Base-by-base conservation (phyloP, 2,113 vertebrate genomes). In the Corvus moneduloides region DNA sequence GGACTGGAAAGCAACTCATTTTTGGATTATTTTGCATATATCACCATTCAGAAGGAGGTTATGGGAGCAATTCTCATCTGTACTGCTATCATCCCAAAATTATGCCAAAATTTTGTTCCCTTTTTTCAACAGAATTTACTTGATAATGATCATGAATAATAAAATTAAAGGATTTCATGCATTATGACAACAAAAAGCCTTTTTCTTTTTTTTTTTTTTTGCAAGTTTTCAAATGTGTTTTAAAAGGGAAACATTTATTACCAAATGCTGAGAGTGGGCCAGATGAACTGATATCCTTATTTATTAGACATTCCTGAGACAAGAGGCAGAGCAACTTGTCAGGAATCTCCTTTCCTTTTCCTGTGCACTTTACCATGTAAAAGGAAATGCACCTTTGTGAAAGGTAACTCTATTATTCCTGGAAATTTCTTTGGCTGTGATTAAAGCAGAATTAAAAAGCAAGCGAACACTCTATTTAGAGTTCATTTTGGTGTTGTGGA, bases 11-110 rank as follows among this genome's bases (percentile, higher is more conserved):
- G 88, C 71, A 84, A 84, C 76, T 94, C 56, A 72, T 92, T 96
- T 96, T 96, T 96, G 93, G 90, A 91, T 92, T 95, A 74, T 87
- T 92, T 96, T 96, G 84, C 97, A 97, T 97, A 95, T 97, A 98
- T 97, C 95, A 97, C 94, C 56, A 7, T 95, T 97, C 79, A 93
- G 78, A 88, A 97, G 48, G 81, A 94, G 80, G 74, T 82, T 93
- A 91, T 66, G 74, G 75, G 86, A 80, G 67, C 91, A 93, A 30
- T 79, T 89, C 58, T 91, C 79, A 84, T 87, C 59, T 75, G 10
- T 71, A 95, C 63, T 87, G 67, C 33, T 91, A 94, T 85, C 62
- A 78, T 89, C 84, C 82, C 84, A 96, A 96, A 97, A 78, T 92
- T 58, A 88, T 96, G 79, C 62, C 74, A 92, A 79, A 91, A 58